A percentile compares a stretch with the other conserved stretches of the same genome.
These are phyloP conservation scores for Formica aserva DNA, from an alignment of 2,888 invertebrate genomes.

Conservation along the genomic window DNA sequence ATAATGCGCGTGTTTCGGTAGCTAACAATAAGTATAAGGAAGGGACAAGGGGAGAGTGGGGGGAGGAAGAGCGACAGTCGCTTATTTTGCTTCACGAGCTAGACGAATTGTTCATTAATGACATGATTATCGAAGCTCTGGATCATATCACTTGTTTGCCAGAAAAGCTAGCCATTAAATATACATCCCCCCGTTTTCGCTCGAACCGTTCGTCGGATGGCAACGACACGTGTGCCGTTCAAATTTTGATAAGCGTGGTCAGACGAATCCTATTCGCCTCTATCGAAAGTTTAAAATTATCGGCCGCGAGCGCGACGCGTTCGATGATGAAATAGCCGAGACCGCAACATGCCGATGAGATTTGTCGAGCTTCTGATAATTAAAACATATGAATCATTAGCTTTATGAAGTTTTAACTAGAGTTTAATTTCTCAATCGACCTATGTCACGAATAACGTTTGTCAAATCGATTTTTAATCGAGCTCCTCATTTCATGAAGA, in stretches of 20 bases:
- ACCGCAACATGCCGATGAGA: background rate
- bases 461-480: background rate
- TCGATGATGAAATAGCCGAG: conserved; percentile 36
- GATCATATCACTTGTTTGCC: conserved; percentile 20
- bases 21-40: background rate
- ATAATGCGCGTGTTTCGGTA: conserved; percentile 62
- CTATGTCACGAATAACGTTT: background rate
- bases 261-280: conserved; percentile 37
- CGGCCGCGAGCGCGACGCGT: conserved; percentile 12
- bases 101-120: conserved; percentile 68
- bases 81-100: conserved; percentile 50
- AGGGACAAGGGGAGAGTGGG: background rate
- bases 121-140: conserved; percentile 58
- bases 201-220: conserved; percentile 20
- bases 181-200: conserved; percentile 42
- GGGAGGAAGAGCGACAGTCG: background rate
- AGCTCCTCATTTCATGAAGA: background rate
- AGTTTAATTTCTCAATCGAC: background rate
- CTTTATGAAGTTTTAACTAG: conserved; percentile 21
- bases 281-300: conserved; percentile 33
- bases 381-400: conserved; percentile 17
- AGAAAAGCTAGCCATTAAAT: conserved; percentile 60
- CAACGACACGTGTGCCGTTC: conserved; percentile 57
- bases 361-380: conserved; percentile 4
- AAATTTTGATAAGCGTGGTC: conserved; percentile 51